Conservation (phyloP, 2,888 invertebrate species). For the Cryptophagus acutangulus region DNA sequence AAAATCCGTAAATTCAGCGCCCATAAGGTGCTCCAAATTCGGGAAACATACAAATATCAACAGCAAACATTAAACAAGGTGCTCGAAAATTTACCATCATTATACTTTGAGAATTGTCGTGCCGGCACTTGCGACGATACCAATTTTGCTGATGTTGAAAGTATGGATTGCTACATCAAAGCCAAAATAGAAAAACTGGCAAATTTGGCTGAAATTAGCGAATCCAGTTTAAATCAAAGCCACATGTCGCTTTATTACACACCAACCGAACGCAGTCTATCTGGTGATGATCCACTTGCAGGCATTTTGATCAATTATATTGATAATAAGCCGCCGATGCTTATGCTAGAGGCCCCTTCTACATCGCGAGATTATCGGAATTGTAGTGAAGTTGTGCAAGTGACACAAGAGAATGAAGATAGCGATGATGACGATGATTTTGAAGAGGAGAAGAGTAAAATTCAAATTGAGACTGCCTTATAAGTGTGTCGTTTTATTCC, state of each 20-base stretch:
- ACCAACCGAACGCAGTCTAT: constrained; percentile 64
- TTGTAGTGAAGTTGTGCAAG: neutral
- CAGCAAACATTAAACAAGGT: constrained; percentile 93
- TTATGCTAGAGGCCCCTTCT: constrained; percentile 42
- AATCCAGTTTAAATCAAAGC: constrained; percentile 57
- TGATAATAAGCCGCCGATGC: constrained; percentile 37
- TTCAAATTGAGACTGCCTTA: constrained; percentile 37
- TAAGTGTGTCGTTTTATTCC: no score
- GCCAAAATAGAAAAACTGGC: constrained; percentile 60
- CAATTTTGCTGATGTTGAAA: constrained; percentile 58
- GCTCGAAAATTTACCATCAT: constrained; percentile 82
- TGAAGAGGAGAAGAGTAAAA: neutral
- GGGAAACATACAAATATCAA: constrained; percentile 93
- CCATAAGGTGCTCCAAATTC: constrained; percentile 80
- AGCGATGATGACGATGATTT: neutral
- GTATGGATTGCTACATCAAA: constrained; percentile 66
- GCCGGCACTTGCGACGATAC: constrained; percentile 74
- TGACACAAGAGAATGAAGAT: neutral
- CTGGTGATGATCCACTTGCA: constrained; percentile 49
- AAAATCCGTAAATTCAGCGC: constrained; percentile 93
- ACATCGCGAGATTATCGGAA: constrained; percentile 34
- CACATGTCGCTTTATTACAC: constrained; percentile 76
- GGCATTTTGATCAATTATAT: constrained; percentile 66
- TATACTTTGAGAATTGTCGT: constrained; percentile 91
- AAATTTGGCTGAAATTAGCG: constrained; percentile 47